Conservation (phyloP, 2,797 vertebrate species). For the Lerista edwardsae region DNA sequence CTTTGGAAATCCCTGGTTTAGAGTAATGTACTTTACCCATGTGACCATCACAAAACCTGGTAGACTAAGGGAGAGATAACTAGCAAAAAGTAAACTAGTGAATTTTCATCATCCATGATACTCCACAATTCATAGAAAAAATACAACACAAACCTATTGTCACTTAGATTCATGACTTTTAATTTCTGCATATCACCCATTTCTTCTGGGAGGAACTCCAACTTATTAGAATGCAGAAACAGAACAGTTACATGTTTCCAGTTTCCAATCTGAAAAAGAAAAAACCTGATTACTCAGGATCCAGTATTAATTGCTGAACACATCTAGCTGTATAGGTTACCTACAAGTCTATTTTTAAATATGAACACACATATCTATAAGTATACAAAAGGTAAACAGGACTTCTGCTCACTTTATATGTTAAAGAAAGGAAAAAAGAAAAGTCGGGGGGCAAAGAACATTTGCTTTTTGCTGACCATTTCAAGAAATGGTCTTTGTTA, state of each 20-base stretch:
- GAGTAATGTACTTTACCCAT: background rate
- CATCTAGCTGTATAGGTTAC: background rate
- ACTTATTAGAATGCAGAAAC: constrained; percentile 96
- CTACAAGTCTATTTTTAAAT: background rate
- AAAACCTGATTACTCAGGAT: constrained; percentile 15
- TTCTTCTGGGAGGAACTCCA: constrained; percentile 93
- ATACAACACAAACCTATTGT: constrained; percentile 85
- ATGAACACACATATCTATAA: background rate
- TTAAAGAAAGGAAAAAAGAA: background rate
- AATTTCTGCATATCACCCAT: constrained; percentile 98
- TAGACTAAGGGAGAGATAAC: background rate
- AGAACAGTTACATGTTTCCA: constrained; percentile 94
- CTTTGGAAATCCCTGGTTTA: no score
- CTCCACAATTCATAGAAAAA: constrained; percentile 39
- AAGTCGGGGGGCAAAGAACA: background rate
- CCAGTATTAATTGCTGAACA: background rate
- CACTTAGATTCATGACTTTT: constrained; percentile 97
- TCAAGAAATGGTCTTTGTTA: background rate
- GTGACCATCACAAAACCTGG: background rate
- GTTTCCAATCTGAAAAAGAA: constrained; percentile 87
- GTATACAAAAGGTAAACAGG: background rate
- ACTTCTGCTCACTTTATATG: background rate
- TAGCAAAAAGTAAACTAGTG: background rate
- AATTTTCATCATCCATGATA: background rate
- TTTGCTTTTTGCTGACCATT: background rate